Conservation (phyloP, 2,113 vertebrate species). For the Thoracochromis brauschi region DNA sequence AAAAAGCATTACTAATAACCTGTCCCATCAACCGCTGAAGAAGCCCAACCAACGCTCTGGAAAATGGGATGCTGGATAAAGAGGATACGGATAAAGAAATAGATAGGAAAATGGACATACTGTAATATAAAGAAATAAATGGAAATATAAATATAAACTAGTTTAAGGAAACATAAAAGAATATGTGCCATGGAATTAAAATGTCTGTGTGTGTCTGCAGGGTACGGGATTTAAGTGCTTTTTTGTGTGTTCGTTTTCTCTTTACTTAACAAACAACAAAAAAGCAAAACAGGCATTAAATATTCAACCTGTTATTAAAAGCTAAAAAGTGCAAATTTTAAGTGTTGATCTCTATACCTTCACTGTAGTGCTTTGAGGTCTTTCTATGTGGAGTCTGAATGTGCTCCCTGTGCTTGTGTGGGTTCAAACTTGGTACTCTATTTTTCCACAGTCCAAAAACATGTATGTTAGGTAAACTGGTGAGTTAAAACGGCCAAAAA, state of each 20-base stretch:
- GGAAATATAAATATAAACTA: not conserved
- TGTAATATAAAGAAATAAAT: not conserved
- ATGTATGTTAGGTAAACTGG: not conserved
- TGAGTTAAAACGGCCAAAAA: not conserved
- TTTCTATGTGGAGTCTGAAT: not conserved
- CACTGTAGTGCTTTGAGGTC: not conserved
- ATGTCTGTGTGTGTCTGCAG: not conserved
- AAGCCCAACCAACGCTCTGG: not conserved
- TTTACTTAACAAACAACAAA: not conserved
- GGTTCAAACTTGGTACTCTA: not conserved
- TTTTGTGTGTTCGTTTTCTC: not conserved
- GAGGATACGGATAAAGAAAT: not conserved
- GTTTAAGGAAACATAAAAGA: not conserved
- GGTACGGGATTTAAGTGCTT: not conserved
- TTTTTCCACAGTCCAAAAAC: not conserved
- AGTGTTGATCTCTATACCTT: not conserved
- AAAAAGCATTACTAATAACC: slow-evolving; percentile 52
- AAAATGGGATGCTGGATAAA: not conserved
- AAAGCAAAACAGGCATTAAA: not conserved
- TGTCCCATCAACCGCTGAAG: slow-evolving; percentile 5
- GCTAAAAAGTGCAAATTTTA: not conserved
- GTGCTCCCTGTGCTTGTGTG: not conserved
- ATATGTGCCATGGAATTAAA: not conserved
- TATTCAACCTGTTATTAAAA: not conserved
- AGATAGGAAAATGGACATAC: not conserved